phyloP scores from a whole-genome alignment of 2,888 invertebrate genomes.

The Ganaspis brasiliensis region DNA sequence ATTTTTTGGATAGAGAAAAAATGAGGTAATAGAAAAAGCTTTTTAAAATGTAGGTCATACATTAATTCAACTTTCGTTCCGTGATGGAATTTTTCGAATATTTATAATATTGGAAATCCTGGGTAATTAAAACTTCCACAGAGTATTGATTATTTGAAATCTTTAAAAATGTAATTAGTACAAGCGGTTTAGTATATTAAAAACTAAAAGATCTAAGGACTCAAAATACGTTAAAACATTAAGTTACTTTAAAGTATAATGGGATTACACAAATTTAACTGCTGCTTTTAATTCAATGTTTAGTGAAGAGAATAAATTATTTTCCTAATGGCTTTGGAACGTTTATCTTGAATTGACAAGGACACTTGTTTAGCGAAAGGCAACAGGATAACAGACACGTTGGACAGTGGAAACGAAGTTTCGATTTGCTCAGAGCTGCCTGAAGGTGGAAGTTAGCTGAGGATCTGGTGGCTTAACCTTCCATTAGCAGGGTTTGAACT shows the following conservation, averaged over 20 bases:
- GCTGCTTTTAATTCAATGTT: neutral
- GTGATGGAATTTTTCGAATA: too few species aligned
- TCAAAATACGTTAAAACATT: too few species aligned
- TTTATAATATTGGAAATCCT: too few species aligned
- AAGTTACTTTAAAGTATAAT: too few species aligned
- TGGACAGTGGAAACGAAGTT: conserved; percentile 17
- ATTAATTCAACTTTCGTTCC: neutral
- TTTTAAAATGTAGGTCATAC: neutral
- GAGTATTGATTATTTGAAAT: too few species aligned
- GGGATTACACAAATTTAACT: neutral
- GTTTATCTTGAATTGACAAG: neutral
- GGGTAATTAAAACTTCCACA: too few species aligned
- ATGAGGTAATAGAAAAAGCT: neutral
- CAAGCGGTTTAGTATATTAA: too few species aligned
- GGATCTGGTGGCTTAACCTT: conserved; percentile 66
- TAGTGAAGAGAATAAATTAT: neutral
- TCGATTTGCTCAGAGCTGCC: conserved; percentile 13
- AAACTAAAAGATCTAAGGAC: too few species aligned
- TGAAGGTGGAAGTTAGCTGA: conserved; percentile 52
- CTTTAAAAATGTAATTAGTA: too few species aligned
- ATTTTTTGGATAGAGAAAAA: neutral
- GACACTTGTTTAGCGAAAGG: neutral
- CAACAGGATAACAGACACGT: conserved; percentile 17
- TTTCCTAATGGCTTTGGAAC: neutral
- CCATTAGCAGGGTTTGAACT: conserved; percentile 65